Evolutionary conservation across 2,113 vertebrate genomes (phyloP).

Genomic region (Phylloscopus trochiloides): DNA sequence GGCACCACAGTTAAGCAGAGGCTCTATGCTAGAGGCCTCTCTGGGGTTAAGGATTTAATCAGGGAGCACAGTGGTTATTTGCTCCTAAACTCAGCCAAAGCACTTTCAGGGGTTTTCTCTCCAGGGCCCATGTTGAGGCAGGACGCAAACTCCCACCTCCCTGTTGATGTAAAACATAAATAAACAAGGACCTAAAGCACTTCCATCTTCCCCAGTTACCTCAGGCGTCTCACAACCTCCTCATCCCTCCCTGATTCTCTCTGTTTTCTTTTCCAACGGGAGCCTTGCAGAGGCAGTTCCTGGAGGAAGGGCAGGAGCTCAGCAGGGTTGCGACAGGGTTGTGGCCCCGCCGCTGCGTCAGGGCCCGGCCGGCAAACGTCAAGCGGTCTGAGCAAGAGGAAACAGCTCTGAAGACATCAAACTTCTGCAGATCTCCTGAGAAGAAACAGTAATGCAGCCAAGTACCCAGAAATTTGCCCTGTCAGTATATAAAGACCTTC

Average conservation of each 20-base stretch:
- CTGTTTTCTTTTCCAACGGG: not conserved
- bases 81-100: not conserved
- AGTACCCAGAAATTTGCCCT: not conserved
- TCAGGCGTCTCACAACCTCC: not conserved
- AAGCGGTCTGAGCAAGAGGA: not conserved
- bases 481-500: not conserved
- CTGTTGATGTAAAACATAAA: not conserved
- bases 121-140: not conserved
- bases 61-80: not conserved
- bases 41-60: not conserved
- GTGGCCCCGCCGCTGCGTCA: not conserved
- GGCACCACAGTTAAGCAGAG: not conserved
- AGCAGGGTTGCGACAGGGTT: not conserved
- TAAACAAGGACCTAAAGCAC: not conserved
- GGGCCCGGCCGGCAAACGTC: rapidly evolving
- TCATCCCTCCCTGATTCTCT: not conserved
- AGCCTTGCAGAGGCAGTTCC: not conserved
- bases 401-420: not conserved
- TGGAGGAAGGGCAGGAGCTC: not conserved
- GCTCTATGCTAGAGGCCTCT: not conserved
- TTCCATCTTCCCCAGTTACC: not conserved
- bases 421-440: not conserved
- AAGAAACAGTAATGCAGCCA: not conserved
- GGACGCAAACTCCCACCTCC: not conserved
- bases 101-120: not conserved